Percentiles rank a stretch among this genome's conserved stretches.
Conservation (phyloP, 2,113 vertebrate species). For the Alaudala cheleensis region DNA sequence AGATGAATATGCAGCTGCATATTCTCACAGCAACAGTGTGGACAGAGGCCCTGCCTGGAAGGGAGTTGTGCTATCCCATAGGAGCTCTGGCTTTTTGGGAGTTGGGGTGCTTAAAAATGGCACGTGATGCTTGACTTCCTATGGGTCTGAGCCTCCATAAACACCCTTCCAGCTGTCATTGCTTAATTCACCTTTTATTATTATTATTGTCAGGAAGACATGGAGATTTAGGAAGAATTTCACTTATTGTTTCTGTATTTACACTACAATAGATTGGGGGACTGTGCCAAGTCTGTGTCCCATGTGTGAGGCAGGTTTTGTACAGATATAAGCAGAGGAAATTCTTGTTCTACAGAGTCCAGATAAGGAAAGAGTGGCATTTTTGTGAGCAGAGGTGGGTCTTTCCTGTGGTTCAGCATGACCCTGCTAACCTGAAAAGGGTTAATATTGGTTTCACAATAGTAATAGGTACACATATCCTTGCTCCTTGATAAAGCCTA, state of each 20-base stretch:
- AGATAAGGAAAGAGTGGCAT: not conserved
- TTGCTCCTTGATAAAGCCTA: not conserved
- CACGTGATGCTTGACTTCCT: not conserved
- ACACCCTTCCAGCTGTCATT: not conserved
- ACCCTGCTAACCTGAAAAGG: not conserved
- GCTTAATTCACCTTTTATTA: not conserved
- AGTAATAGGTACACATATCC: not conserved
- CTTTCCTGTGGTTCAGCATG: constrained; percentile 3
- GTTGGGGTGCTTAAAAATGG: rapidly evolving
- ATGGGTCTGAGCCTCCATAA: not conserved
- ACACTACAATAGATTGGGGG: not conserved
- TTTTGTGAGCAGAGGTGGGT: not conserved
- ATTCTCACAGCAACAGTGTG: not conserved
- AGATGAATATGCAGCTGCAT: not conserved
- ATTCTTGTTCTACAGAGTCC: not conserved
- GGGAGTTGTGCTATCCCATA: rapidly evolving
- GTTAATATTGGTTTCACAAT: not conserved
- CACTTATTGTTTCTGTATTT: not conserved
- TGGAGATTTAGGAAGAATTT: not conserved
- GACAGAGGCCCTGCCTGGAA: not conserved
- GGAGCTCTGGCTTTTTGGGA: not conserved
- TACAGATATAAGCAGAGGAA: not conserved
- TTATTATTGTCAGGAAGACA: not conserved
- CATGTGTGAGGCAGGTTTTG: not conserved
- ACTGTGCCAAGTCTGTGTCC: not conserved